Percentiles rank a stretch among this genome's conserved stretches.
Conservation (phyloP, 2,113 vertebrate genomes). For the Odontesthes bonariensis region DNA sequence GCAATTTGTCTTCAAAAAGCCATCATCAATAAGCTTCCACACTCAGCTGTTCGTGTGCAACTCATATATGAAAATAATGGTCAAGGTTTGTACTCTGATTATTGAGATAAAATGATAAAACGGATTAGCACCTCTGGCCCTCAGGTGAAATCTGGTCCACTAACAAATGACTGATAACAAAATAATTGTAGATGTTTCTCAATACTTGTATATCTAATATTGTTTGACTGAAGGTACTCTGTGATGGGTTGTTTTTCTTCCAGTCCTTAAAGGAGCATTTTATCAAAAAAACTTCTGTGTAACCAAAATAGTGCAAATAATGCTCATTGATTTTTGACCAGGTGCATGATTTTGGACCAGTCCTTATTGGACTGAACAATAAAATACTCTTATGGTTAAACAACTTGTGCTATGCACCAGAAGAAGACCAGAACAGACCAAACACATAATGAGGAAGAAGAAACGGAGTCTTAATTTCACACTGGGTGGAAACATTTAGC, state of each 20-base stretch:
- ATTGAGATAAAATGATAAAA: background rate
- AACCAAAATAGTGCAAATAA: background rate
- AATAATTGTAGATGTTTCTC: too few species aligned
- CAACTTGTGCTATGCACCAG: background rate
- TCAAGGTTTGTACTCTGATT: background rate
- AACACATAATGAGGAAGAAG: background rate
- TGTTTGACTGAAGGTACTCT: background rate
- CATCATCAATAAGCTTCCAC: too few species aligned
- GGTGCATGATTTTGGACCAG: background rate
- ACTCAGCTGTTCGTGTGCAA: too few species aligned
- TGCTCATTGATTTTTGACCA: background rate
- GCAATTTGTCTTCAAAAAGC: too few species aligned
- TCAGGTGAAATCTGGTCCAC: too few species aligned
- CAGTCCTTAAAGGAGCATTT: too few species aligned
- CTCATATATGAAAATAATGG: background rate
- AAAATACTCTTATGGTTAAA: background rate
- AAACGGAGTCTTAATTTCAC: slow-evolving; percentile 36
- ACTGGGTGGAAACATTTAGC: slow-evolving; percentile 40
- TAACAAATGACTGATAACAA: too few species aligned
- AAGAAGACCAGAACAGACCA: background rate
- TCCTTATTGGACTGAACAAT: background rate
- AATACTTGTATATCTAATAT: background rate
- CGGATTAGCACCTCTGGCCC: background rate
- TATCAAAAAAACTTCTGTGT: background rate
- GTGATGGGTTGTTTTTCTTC: background rate